These are phyloP conservation scores for Procavia capensis DNA, from an alignment of 2,113 vertebrate genomes.

Conservation along the genomic window DNA sequence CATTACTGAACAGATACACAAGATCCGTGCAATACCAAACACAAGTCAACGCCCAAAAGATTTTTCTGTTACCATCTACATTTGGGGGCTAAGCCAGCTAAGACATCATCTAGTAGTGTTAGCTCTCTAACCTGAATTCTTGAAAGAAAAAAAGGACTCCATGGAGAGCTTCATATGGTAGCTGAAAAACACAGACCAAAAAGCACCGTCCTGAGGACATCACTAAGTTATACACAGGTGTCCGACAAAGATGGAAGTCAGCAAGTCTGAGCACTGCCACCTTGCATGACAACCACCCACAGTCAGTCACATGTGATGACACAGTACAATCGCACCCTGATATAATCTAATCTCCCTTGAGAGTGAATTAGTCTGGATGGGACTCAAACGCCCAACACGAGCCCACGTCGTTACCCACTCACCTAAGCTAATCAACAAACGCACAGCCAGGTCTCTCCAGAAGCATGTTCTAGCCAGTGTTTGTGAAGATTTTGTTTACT, in stretches of 20 bases:
- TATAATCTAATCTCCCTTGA: background rate
- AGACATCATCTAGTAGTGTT: background rate
- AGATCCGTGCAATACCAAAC: background rate
- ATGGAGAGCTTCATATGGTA: background rate
- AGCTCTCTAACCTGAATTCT: background rate
- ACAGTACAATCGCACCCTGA: background rate
- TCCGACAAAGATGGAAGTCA: background rate
- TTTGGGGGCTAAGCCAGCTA: background rate
- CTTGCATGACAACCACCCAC: background rate
- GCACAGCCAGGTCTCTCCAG: background rate
- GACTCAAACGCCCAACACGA: background rate
- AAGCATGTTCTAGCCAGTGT: background rate
- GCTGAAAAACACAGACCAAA: background rate
- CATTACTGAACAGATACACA: background rate
- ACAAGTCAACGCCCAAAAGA: background rate
- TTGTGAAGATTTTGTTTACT: background rate
- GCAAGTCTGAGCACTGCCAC: too few species aligned
- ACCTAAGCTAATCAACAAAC: background rate
- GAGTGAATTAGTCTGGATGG: background rate
- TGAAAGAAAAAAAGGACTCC: background rate
- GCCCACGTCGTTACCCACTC: fast-evolving
- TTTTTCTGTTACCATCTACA: background rate
- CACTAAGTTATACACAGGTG: background rate
- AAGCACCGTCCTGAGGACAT: background rate
- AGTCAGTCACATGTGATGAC: background rate